Percentiles rank a stretch among this genome's conserved stretches.
Evolutionary conservation across 2,797 vertebrate species (phyloP).

Genomic region (Pangasius sanitwongsei): DNA sequence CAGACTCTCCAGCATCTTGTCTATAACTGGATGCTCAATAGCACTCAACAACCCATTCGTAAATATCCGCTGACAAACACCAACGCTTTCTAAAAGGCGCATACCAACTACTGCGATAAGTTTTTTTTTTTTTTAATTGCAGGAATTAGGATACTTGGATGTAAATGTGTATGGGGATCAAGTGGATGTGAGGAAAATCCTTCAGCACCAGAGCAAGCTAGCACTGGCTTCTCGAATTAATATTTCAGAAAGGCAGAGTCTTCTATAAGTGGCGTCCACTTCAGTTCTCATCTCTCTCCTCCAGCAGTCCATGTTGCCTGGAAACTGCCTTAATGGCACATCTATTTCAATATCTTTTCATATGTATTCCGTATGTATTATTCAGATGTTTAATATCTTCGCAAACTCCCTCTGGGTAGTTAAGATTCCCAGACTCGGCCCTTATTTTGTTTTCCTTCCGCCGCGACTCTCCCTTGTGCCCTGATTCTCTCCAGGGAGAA

Average conservation of each 20-base stretch:
- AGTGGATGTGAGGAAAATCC: conserved; percentile 35
- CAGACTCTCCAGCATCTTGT: not conserved
- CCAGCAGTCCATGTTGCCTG: conserved; percentile 59
- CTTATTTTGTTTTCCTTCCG: conserved; percentile 52
- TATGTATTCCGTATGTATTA: conserved; percentile 64
- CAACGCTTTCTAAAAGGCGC: conserved; percentile 32
- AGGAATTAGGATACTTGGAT: conserved; percentile 47
- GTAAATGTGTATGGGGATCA: conserved; percentile 48
- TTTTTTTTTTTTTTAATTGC: conserved; percentile 43
- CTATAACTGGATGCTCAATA: not conserved
- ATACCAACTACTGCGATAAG: conserved; percentile 32
- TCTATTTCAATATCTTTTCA: conserved; percentile 67
- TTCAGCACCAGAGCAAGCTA: conserved; percentile 33
- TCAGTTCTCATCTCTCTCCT: conserved; percentile 50
- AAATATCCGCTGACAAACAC: conserved; percentile 27
- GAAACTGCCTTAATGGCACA: conserved; percentile 63
- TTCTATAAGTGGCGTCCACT: conserved; percentile 48
- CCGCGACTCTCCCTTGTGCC: conserved; percentile 36
- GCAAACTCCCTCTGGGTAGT: conserved; percentile 58
- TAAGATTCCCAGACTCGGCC: conserved; percentile 47
- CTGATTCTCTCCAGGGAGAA: conserved; percentile 29
- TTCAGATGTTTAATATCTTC: conserved; percentile 64
- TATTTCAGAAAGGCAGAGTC: conserved; percentile 44
- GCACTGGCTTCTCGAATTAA: conserved; percentile 43
- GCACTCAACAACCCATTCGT: conserved; percentile 25